Evolutionary conservation across 2,797 vertebrate genomes (phyloP), one percentile per base, ranked within the genome.

Genomic region (Champsocephalus esox): DNA sequence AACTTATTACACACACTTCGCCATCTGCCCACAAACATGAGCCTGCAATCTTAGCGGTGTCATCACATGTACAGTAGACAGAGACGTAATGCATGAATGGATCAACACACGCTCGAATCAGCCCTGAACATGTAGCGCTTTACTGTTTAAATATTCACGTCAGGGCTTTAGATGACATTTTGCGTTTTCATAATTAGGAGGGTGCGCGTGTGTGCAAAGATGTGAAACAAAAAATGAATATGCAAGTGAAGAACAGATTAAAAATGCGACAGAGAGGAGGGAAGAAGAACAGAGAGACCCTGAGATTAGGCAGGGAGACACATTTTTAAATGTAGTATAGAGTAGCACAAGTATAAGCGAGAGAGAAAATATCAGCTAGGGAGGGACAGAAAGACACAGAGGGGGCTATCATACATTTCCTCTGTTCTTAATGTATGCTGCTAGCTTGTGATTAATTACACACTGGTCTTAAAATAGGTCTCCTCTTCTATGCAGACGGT

Each of bases 361-460:
- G 5, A 52, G 12, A 59, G 54, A 82, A 82, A 76, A 77, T 78
- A 72, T 77, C 78, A 84, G 58, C 67, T 19, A 60, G 65, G 67
- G 71, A 85, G 73, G 77, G 80, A 86, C 64, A 87, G 75, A 74
- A 79, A 86, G 81, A 86, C 79, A 88, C 77, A 80, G 56, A 83
- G 76, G 79, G 86, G 88, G 80, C 73, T 69, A 87, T 86, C 78
- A 81, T 77, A 87, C 82, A 84, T 80, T 87, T 87, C 78, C 74
- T 87, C 75, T 70, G 77, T 74, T 84, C 79, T 80, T 91, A 83
- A 89, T 88, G 82, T 76, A 86, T 54, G 83, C 84, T 83, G 83
- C 88, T 71, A 69, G 77, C 83, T 91, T 90, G 92, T 94, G 89
- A 94, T 95, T 95, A 94, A 95, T 94, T 93, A 89, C 92, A 88